phyloP scores from a whole-genome alignment of 2,113 vertebrate species.

The Polypterus bichir region DNA sequence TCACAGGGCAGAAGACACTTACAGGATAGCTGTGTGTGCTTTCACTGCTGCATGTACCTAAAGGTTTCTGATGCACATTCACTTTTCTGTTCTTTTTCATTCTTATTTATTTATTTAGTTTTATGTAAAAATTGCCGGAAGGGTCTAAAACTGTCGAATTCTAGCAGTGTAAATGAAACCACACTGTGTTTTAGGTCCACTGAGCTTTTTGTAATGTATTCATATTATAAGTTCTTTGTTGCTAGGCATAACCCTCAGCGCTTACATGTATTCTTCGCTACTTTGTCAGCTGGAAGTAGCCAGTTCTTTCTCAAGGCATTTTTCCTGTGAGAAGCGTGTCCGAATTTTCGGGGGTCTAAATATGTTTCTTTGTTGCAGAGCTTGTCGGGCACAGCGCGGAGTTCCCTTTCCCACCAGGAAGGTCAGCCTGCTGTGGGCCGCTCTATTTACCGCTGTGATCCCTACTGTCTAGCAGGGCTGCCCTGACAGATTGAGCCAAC shows the following conservation, averaged over 20 bases:
- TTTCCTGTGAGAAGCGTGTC: conserved; percentile 53
- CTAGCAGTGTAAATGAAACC: conserved; percentile 6
- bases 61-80: no score
- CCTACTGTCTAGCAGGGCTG: conserved; percentile 49
- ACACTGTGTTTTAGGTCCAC: background rate
- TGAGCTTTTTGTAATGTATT: conserved; percentile 13
- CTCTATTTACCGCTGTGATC: conserved; percentile 48
- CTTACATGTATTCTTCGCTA: conserved; percentile 10
- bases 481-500: conserved; percentile 54
- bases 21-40: no score
- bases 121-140: background rate
- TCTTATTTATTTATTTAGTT: no score
- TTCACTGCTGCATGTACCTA: no score
- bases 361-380: conserved; percentile 49
- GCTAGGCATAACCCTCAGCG: conserved; percentile 7
- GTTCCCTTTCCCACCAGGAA: conserved; percentile 59
- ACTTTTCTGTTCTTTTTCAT: no score
- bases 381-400: conserved; percentile 45
- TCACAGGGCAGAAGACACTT: no score
- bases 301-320: conserved; percentile 19
- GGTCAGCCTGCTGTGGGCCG: conserved; percentile 51
- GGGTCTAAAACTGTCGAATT: conserved; percentile 5
- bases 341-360: conserved; percentile 44
- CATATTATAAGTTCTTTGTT: conserved; percentile 16
- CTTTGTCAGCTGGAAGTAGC: conserved; percentile 18